Evolutionary conservation across 2,797 vertebrate genomes (phyloP).

Genomic region (Myotis daubentonii): DNA sequence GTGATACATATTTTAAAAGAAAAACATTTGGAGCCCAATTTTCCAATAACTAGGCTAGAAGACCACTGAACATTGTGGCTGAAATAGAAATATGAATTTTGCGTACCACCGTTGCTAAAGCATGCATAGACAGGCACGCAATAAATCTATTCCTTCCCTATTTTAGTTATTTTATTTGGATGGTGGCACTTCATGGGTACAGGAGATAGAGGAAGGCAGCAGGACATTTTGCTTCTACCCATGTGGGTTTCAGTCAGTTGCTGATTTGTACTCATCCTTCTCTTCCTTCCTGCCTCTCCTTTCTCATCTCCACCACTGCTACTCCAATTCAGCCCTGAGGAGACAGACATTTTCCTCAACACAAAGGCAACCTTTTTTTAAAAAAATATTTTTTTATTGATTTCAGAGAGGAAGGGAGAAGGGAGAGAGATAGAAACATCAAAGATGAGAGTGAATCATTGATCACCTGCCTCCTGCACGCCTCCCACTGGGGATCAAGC

Average conservation of each 20-base stretch:
- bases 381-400: too few species aligned
- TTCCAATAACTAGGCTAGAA: not conserved
- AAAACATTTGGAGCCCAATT: not conserved
- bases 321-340: not conserved
- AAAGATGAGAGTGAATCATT: too few species aligned
- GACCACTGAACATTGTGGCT: not conserved
- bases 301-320: not conserved
- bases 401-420: too few species aligned
- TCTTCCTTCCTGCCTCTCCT: not conserved
- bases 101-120: not conserved
- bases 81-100: not conserved
- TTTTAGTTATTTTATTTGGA: not conserved
- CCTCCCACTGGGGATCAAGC: too few species aligned
- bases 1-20: slow-evolving; percentile 5
- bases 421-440: too few species aligned
- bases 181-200: not conserved
- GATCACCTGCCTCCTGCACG: too few species aligned
- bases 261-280: not conserved
- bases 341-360: not conserved
- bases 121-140: not conserved
- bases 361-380: not conserved
- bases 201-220: not conserved
- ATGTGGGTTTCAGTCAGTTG: not conserved
- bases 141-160: not conserved
- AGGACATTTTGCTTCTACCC: not conserved